Evolutionary conservation across 2,797 vertebrate species (phyloP), one percentile per base, ranked within the genome.

Genomic region (Paguma larvata): DNA sequence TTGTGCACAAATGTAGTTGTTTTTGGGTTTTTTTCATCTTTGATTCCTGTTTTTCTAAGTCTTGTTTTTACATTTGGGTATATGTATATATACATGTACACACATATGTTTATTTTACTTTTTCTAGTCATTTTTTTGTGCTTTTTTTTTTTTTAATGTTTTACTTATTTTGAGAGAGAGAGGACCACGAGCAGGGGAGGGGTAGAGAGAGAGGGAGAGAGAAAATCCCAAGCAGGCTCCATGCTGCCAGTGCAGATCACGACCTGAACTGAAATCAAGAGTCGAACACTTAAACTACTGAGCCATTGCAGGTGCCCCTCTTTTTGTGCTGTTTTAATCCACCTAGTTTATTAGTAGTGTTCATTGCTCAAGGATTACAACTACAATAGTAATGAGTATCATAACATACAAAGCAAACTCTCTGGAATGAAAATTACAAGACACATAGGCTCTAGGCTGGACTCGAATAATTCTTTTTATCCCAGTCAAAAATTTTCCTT

Each of bases 1-100:
- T 18, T 85, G 18, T 59, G 18, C 56, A 59, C 23, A 59, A 59
- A 59, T 62, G 15, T 65, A 67, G 30, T 15, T 53, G 48, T 67
- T 68, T 68, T 62, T 59, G 53, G 13, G n/a, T 70, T 30, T 90
- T 53, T 70, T 72, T 34, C 34, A 48, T n/a, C n/a, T 46, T 23
- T 86, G 59, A 51, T 15, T 82, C 27, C 23, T 65, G 56, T 72
- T 92, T 83, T 41, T 21, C 27, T 21, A 48, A 63, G 27, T 16
- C 70, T 85, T 91, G 44, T 72, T 79, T 95, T 95, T 62, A 62
- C 13, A 38, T 70, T 72, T 95, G 63, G 27, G 67, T n/a, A 16
- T 83, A 10, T 2, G n/a, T 63, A 1, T 27, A 2, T 34, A 27
- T n/a, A 12, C 11, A 38, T 25, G 0, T 30, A 5, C 10, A 32